phyloP scores from a whole-genome alignment of 2,113 vertebrate genomes.

The Nannospalax galili region DNA sequence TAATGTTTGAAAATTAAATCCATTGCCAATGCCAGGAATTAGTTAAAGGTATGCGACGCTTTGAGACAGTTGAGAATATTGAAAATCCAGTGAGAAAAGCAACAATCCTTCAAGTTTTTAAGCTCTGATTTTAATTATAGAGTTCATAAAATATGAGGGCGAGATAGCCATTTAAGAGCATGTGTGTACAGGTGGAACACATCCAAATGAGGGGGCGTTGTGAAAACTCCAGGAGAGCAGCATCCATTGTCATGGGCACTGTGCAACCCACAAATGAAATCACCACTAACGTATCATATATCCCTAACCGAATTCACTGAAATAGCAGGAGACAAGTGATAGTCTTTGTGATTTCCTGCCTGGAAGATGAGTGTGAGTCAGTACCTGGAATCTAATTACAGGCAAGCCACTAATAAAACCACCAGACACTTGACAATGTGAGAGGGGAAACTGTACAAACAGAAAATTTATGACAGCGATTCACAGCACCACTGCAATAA shows the following conservation, averaged over 20 bases:
- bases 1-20: constrained; percentile 5
- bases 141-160: not conserved
- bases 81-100: not conserved
- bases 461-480: constrained; percentile 85
- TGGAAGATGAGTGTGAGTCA: constrained; percentile 63
- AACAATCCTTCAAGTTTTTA: not conserved
- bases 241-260: constrained; percentile 50
- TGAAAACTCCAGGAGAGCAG: constrained; percentile 37
- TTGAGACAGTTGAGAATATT: not conserved
- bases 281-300: not conserved
- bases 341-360: constrained; percentile 68
- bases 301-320: constrained; percentile 69
- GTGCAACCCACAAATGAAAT: constrained; percentile 65
- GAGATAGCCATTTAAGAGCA: constrained; percentile 26
- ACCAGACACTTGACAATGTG: constrained; percentile 74
- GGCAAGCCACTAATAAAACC: constrained; percentile 79
- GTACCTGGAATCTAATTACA: constrained; percentile 78
- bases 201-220: constrained; percentile 13
- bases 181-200: not conserved
- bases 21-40: not conserved
- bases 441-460: constrained; percentile 83
- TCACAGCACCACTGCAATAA: constrained; percentile 81
- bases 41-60: not conserved
- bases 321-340: constrained; percentile 66
- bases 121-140: constrained; percentile 44